Percentiles rank a stretch among this genome's conserved stretches.
Conservation (phyloP, 2,113 vertebrate species). For the Callocephalon fimbriatum region DNA sequence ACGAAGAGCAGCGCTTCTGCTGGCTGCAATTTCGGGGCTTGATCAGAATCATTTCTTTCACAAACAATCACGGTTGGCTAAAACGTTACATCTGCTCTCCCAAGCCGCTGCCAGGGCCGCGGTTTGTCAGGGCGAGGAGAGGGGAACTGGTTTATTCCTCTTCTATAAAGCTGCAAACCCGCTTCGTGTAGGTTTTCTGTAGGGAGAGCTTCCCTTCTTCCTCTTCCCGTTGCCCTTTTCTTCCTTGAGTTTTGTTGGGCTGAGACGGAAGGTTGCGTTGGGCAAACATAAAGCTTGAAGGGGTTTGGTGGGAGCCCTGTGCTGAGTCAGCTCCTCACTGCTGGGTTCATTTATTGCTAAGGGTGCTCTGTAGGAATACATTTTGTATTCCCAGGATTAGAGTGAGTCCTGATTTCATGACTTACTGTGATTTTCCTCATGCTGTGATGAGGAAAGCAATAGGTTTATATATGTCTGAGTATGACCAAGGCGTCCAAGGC, state of each 20-base stretch:
- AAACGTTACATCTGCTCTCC: constrained; percentile 93
- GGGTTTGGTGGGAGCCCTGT: constrained; percentile 2
- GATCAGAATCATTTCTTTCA: constrained; percentile 98
- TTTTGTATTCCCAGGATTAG: not conserved
- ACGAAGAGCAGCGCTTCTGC: constrained; percentile 86
- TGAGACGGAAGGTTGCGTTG: not conserved
- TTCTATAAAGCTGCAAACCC: constrained; percentile 74
- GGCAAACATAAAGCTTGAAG: not conserved
- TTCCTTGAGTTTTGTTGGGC: constrained; percentile 52
- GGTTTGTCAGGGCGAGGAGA: constrained; percentile 74
- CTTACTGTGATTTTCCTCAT: not conserved
- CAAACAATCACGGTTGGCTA: constrained; percentile 98
- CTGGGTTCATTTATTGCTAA: not conserved
- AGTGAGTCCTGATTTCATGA: not conserved
- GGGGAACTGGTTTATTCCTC: constrained; percentile 62
- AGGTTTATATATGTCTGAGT: not conserved
- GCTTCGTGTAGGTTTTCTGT: not conserved
- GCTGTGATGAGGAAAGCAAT: not conserved
- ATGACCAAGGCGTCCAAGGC: not conserved
- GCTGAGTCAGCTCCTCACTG: not conserved
- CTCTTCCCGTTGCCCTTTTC: not conserved
- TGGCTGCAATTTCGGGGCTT: constrained; percentile 90
- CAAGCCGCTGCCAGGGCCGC: constrained; percentile 86
- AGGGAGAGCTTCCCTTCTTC: not conserved
- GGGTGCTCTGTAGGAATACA: not conserved